Evolutionary conservation across 1,140 invertebrate genomes (phyloP), one percentile per base, ranked within the genome.

Genomic region (Eubasilissa regina): DNA sequence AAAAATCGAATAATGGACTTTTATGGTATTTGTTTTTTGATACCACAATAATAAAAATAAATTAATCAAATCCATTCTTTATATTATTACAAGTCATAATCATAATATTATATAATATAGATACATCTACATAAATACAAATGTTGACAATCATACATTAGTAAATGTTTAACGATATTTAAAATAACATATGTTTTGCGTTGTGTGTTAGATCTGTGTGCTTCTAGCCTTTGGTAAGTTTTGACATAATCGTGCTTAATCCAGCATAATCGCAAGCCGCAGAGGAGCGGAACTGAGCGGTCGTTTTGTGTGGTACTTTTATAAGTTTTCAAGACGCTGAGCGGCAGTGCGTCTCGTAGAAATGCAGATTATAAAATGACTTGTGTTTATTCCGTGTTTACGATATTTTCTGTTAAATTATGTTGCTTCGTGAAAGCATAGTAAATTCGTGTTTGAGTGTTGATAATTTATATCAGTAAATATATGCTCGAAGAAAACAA

Each of bases 181-280:
- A 21, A 58, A 21, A 15, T n/a, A 58, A 58, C 1, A 58, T 58
- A 58, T 58, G 21, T 21, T 6, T 58, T 3, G 0, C 4, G n/a
- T 56, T n/a, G 35, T 43, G 7, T n/a, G 0, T 35, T 13, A 44
- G 60, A 43, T 9, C 21, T 43, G n/a, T 4, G 35, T 43, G 13
- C 10, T 12, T 68, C 44, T 68, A 68, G 64, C 64, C 64, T 7
- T 21, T 68, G 1, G 35, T 45, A 68, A 47, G 8, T 45, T 68
- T 68, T 68, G 64, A 68, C 64, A 68, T 64, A 64, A 62, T 66
- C 62, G 35, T 45, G 44, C 62, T 45, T 66, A 66, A 68, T 68
- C 62, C 25, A 35, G 13, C 43, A 66, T 17, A 62, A 62, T 62
- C 60, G 25, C 60, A 43, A 62, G 60, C 60, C 60, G 25, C 9